phyloP scores from a whole-genome alignment of 2,888 invertebrate genomes.

The Stenichneumon culpator region DNA sequence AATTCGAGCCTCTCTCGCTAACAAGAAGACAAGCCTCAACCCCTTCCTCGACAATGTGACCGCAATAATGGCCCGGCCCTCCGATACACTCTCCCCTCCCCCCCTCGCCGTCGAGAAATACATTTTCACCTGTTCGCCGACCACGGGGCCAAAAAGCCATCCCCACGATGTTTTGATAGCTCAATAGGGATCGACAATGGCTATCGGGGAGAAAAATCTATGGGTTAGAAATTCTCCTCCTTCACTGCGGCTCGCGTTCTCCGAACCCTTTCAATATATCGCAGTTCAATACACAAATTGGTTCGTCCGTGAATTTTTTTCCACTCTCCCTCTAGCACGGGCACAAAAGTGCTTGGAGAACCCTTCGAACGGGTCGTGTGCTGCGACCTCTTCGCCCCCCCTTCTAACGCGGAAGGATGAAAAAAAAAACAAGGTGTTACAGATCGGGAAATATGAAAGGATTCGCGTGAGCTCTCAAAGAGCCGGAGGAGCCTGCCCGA shows the following conservation, averaged over 20 bases:
- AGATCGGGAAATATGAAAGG: constrained; percentile 77
- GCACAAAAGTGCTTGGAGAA: constrained; percentile 55
- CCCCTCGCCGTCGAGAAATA: constrained; percentile 58
- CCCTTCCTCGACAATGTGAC: constrained; percentile 68
- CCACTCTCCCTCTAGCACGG: background rate
- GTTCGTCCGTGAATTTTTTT: constrained; percentile 73
- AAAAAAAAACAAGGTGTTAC: constrained; percentile 79
- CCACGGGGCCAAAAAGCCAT: constrained; percentile 58
- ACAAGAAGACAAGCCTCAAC: constrained; percentile 67
- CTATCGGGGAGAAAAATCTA: constrained; percentile 78
- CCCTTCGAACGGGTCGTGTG: constrained; percentile 69
- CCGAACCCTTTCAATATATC: constrained; percentile 79
- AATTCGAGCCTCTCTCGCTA: constrained; percentile 47
- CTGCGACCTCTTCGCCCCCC: constrained; percentile 49
- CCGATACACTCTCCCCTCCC: background rate
- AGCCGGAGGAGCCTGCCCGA: constrained; percentile 25
- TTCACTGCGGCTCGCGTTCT: constrained; percentile 25
- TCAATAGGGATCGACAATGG: constrained; percentile 82
- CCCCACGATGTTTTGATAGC: constrained; percentile 84
- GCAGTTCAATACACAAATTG: constrained; percentile 84
- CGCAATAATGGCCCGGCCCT: constrained; percentile 40
- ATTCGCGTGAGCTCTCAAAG: constrained; percentile 70
- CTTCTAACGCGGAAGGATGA: constrained; percentile 39
- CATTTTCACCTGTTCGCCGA: constrained; percentile 74
- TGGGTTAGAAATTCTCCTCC: constrained; percentile 46